These are phyloP conservation scores for Leptinotarsa haldemani DNA, from an alignment of 2,888 invertebrate species.

Conservation along the genomic window DNA sequence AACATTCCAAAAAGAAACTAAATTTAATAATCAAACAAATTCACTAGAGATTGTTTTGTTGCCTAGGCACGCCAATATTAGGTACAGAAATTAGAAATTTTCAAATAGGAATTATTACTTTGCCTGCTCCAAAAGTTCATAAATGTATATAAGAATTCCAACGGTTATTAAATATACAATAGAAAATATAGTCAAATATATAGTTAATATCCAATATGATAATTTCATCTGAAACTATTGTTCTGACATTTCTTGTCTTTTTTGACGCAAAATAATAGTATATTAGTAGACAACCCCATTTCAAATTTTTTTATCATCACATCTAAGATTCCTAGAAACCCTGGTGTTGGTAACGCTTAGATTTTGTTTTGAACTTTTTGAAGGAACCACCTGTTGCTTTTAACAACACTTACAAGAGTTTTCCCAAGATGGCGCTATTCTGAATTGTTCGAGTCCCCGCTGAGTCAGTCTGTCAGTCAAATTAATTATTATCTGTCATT, in stretches of 20 bases:
- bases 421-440: no score
- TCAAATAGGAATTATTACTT: constrained; percentile 20
- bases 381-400: no score
- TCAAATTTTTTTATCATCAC: no score
- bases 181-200: constrained; percentile 38
- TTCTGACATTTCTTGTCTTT: neutral
- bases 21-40: constrained; percentile 54
- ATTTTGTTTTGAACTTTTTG: no score
- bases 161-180: constrained; percentile 34
- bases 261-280: neutral
- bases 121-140: constrained; percentile 29
- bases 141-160: constrained; percentile 32
- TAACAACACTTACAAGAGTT: no score
- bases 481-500: no score
- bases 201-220: constrained; percentile 31
- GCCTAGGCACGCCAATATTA: constrained; percentile 48
- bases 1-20: constrained; percentile 54
- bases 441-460: no score
- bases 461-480: no score
- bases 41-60: constrained; percentile 58
- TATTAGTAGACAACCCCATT: no score
- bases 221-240: constrained; percentile 33
- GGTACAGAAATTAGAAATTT: constrained; percentile 2
- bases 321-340: no score
- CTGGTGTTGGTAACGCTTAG: no score